Evolutionary conservation across 2,113 vertebrate genomes (phyloP), one percentile per base, ranked within the genome.

Genomic region (Hucho hucho): DNA sequence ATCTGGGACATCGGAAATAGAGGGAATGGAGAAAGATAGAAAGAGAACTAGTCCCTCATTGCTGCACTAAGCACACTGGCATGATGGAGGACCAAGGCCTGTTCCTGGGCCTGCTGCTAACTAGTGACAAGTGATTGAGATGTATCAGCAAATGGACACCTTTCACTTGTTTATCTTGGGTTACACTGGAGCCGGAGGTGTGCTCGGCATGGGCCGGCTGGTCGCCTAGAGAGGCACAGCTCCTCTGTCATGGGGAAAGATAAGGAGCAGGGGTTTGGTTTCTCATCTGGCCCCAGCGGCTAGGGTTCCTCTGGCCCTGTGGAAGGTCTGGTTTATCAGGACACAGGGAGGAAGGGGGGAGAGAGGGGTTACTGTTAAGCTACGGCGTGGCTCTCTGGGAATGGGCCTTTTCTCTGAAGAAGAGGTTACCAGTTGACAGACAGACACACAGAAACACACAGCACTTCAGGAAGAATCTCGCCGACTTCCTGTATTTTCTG

Each of bases 141-240:
- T 59, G 83, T 83, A 89, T 90, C 83, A 79, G 64, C 83, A 83
- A 85, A 84, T 81, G 24, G 84, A 67, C 73, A 4, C 77, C 88
- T 84, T 89, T 89, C 87, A 79, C 82, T 85, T 76, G 81, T 67
- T 74, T 64, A 69, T 86, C 87, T 89, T 85, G 71, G 59, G 83
- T 90, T 90, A 87, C 84, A 84, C 18, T 28, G 64, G 28, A 29
- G 16, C 25, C 7, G 11, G 6, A 29, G 64, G 63, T 12, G n/a
- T 4, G 28, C 26, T 14, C 16, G 64, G 26, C 24, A 22, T 65
- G 64, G 13, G 25, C 26, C 14, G 64, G 25, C 64, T 4, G 11
- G 25, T 32, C 6, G 43, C 43, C 4, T 20, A 12, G n/a, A 46
- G 32, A 73, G n/a, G 16, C 64, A 43, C 46, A 65, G 79, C 83